phyloP scores from a whole-genome alignment of 2,113 vertebrate genomes.

The Nematolebias whitei region DNA sequence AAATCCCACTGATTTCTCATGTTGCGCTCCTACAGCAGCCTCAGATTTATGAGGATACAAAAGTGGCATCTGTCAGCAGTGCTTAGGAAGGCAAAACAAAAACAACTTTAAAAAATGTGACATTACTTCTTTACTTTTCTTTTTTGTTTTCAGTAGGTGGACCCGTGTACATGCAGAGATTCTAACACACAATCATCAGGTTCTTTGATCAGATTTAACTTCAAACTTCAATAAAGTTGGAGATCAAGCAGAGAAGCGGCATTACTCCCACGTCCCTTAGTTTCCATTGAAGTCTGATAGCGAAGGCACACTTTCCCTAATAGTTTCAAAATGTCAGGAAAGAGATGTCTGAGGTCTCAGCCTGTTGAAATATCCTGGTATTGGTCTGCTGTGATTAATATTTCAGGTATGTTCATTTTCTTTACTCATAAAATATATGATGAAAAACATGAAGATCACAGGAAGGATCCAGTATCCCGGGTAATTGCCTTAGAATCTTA shows the following conservation, averaged over 20 bases:
- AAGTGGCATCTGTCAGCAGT: slow-evolving; percentile 19
- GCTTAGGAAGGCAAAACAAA: not conserved
- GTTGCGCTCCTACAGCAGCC: not conserved
- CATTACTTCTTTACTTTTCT: not conserved
- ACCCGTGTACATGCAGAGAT: not conserved
- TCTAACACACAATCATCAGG: not conserved
- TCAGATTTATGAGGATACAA: slow-evolving; percentile 22
- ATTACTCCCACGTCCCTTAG: slow-evolving; percentile 30
- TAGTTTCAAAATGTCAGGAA: slow-evolving; percentile 60
- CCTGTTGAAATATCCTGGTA: slow-evolving; percentile 52
- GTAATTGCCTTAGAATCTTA: not conserved
- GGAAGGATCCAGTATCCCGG: not conserved
- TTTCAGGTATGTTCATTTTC: slow-evolving; percentile 47
- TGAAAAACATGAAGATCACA: slow-evolving; percentile 5
- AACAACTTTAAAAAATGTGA: slow-evolving; percentile 1
- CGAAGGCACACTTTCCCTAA: slow-evolving; percentile 46
- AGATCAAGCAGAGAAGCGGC: slow-evolving; percentile 42
- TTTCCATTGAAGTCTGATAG: slow-evolving; percentile 50
- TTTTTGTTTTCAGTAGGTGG: not conserved
- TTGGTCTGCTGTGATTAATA: slow-evolving; percentile 51
- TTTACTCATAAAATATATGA: slow-evolving; percentile 15
- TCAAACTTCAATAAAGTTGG: slow-evolving; percentile 41
- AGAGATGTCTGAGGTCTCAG: slow-evolving; percentile 45
- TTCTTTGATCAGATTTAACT: slow-evolving; percentile 55
- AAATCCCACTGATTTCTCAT: slow-evolving; percentile 21